These are phyloP conservation scores for Drosophila buzzatii DNA, from an alignment of 2,888 invertebrate species.

Conservation along the genomic window DNA sequence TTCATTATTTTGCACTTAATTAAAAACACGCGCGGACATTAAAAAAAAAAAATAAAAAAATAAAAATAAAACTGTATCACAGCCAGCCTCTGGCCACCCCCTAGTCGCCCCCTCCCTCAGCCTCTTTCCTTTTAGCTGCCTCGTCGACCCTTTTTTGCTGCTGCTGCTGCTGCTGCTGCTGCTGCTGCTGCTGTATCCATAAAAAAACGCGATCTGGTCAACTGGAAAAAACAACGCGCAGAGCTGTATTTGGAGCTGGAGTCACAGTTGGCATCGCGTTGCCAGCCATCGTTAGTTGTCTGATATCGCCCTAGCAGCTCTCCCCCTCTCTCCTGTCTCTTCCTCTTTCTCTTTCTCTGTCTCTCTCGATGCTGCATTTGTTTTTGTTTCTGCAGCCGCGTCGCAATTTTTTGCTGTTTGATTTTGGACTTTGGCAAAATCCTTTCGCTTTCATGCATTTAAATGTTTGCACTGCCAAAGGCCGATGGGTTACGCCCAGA, in stretches of 20 bases:
- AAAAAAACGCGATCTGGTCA: constrained; percentile 66
- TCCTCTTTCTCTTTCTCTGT: not conserved
- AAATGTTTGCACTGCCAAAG: constrained; percentile 70
- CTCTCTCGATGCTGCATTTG: constrained; percentile 21
- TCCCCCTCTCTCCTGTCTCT: not conserved
- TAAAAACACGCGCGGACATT: constrained; percentile 72
- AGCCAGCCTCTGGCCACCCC: constrained; percentile 11
- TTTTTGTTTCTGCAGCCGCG: constrained; percentile 63
- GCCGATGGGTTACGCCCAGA: constrained; percentile 31
- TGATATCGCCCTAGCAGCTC: constrained; percentile 13
- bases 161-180: not conserved
- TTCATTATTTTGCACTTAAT: constrained; percentile 83
- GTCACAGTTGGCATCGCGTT: constrained; percentile 30
- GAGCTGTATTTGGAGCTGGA: constrained; percentile 33
- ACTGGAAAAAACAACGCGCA: constrained; percentile 75
- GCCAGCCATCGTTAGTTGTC: constrained; percentile 55
- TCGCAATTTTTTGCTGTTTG: constrained; percentile 73
- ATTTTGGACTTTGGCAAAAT: constrained; percentile 81
- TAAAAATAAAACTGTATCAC: constrained; percentile 52
- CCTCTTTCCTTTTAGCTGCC: not conserved
- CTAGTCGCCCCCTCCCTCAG: not conserved
- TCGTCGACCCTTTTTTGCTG: constrained; percentile 36
- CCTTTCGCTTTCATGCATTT: constrained; percentile 85
- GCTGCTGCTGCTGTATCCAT: constrained; percentile 2
- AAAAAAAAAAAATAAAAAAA: constrained; percentile 20